Evolutionary conservation across 2,113 vertebrate species (phyloP).

Genomic region (Baryphthengus martii): DNA sequence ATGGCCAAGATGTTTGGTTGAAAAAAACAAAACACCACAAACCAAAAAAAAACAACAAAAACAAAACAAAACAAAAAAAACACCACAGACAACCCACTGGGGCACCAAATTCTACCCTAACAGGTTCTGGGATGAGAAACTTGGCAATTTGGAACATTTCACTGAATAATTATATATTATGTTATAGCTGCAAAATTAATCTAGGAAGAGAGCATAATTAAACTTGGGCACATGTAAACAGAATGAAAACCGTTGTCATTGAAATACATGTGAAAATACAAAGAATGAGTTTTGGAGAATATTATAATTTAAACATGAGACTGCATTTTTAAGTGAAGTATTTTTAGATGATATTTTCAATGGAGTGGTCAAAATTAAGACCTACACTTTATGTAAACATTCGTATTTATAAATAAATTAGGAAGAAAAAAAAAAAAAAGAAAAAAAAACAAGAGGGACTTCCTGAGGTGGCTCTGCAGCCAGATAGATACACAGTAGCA

Average conservation of each 20-base stretch:
- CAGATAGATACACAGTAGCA: slow-evolving; percentile 71
- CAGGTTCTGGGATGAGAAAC: slow-evolving; percentile 10
- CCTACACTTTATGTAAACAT: slow-evolving; percentile 73
- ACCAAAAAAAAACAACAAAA: too few relatives aligned
- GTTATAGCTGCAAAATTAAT: background rate
- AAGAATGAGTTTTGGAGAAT: slow-evolving; percentile 12
- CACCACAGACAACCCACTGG: too few relatives aligned
- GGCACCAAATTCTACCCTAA: slow-evolving; percentile 2
- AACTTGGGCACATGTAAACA: slow-evolving; percentile 42
- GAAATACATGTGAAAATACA: slow-evolving; percentile 1
- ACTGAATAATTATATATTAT: background rate
- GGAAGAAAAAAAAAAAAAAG: background rate
- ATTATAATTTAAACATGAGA: slow-evolving; percentile 53
- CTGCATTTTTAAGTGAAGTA: slow-evolving; percentile 35
- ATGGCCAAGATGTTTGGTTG: background rate
- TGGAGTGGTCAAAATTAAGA: slow-evolving; percentile 69
- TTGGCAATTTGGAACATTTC: slow-evolving; percentile 64
- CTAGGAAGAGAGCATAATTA: background rate
- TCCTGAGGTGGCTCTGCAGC: slow-evolving; percentile 75
- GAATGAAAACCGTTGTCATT: background rate
- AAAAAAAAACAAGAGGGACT: background rate
- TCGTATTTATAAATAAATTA: slow-evolving; percentile 74
- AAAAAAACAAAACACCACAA: too few relatives aligned
- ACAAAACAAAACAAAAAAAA: too few relatives aligned
- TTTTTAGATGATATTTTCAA: slow-evolving; percentile 62